phyloP scores from a whole-genome alignment of 2,888 invertebrate genomes.

The Patella caerulea region DNA sequence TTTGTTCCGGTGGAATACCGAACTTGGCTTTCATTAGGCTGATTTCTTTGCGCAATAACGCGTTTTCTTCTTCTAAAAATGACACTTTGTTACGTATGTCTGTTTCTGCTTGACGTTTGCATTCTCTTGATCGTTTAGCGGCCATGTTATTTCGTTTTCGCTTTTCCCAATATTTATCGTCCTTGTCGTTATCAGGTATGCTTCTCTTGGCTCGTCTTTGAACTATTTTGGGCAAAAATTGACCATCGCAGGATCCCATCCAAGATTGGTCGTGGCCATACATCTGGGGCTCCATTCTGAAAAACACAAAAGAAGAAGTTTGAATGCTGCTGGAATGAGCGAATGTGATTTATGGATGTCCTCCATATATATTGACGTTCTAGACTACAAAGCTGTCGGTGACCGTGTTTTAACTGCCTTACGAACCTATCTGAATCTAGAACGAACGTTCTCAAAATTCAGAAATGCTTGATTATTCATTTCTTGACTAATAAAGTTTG shows the following conservation, averaged over 20 bases:
- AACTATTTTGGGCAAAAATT: constrained; percentile 36
- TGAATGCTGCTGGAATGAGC: neutral
- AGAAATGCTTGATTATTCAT: no score
- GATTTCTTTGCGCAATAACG: constrained; percentile 49
- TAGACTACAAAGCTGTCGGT: no score
- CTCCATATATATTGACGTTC: no score
- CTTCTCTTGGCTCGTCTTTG: constrained; percentile 44
- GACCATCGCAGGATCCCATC: neutral
- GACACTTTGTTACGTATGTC: constrained; percentile 41
- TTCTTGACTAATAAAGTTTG: no score
- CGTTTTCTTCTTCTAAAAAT: constrained; percentile 55
- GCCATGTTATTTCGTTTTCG: constrained; percentile 59
- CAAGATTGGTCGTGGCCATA: neutral
- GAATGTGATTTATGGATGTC: no score
- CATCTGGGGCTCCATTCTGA: neutral
- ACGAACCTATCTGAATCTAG: no score
- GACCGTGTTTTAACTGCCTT: no score
- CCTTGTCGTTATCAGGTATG: constrained; percentile 53
- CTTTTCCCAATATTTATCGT: constrained; percentile 57
- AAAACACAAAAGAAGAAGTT: neutral
- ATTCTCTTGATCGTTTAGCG: constrained; percentile 59
- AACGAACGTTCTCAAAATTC: no score
- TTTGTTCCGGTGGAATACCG: constrained; percentile 45
- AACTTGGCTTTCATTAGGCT: constrained; percentile 45
- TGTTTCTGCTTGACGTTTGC: constrained; percentile 47